Evolutionary conservation across 1,140 invertebrate genomes (phyloP).

Genomic region (Limonius californicus): DNA sequence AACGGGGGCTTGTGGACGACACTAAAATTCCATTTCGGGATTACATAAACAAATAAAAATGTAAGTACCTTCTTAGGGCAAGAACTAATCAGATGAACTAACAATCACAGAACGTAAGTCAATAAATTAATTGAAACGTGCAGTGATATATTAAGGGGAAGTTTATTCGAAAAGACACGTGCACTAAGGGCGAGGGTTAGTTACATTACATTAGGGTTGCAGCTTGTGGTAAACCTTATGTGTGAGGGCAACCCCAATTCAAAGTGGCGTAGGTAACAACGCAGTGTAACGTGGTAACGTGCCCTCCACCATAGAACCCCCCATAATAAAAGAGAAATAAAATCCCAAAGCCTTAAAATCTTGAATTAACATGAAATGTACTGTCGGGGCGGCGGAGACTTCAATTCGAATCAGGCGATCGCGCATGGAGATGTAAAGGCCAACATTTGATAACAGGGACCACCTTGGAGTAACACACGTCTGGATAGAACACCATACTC

Average conservation of each 20-base stretch:
- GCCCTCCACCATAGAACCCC: too few relatives aligned
- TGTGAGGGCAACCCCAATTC: slow-evolving; percentile 1
- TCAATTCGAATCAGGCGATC: neutral
- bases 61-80: neutral
- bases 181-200: slow-evolving; percentile 27
- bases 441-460: neutral
- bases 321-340: neutral
- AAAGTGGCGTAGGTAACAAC: slow-evolving; percentile 1
- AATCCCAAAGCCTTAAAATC: neutral
- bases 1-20: neutral
- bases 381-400: too few relatives aligned
- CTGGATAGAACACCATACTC: neutral
- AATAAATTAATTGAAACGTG: slow-evolving; percentile 1
- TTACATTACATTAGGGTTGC: slow-evolving; percentile 30
- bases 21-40: neutral
- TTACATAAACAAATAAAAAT: neutral
- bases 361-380: neutral
- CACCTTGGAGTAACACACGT: neutral
- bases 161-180: slow-evolving; percentile 28
- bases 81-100: neutral
- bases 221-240: slow-evolving; percentile 23
- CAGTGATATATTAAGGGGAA: slow-evolving; percentile 20
- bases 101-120: neutral
- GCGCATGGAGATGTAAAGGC: neutral
- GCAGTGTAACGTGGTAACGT: neutral